Base-by-base conservation (phyloP, 2,888 invertebrate genomes). In the Endomychus coccineus region DNA sequence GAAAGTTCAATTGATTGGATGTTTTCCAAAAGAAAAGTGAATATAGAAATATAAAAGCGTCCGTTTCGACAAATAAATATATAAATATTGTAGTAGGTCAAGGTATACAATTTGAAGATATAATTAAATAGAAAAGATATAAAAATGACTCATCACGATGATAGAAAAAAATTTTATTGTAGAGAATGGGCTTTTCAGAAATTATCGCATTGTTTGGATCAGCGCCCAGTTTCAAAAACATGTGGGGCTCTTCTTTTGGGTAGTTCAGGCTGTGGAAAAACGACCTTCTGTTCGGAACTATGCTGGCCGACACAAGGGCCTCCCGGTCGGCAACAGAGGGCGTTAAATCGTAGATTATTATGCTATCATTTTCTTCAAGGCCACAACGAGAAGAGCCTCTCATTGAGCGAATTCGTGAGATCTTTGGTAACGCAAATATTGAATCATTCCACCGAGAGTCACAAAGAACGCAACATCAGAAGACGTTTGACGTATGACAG, bases 101-200 rank as follows among this genome's bases (percentile, higher is more conserved):
- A n/a, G n/a, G n/a, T n/a, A n/a, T n/a, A n/a, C n/a, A n/a, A n/a
- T n/a, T n/a, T n/a, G n/a, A n/a, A 27, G 15, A 13, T 13, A 27
- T 13, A 11, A 16, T 9, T 12, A 24, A 25, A 7, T 17, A 9
- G 22, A 19, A 35, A 10, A 14, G 19, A 2, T 10, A 27, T 15
- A 13, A 28, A 34, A 11, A 63, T 61, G 61, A 52, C 59, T 15
- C 48, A 50, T 30, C 58, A 70, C 7, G 71, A 73, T 10, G 80
- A 81, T 60, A 77, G 78, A 60, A 77, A 84, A 49, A 74, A 78
- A 39, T 90, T 91, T 69, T 88, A 83, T 70, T 88, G 90, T 60
- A 77, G 95, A 5, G 95, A 96, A 66, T 96, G 95, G 95, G 90
- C 89, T 4, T 88, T 95, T 55, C 86, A 89, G 67, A 95, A 96